Conservation (phyloP, 2,888 invertebrate species). For the Leptura quadrifasciata region DNA sequence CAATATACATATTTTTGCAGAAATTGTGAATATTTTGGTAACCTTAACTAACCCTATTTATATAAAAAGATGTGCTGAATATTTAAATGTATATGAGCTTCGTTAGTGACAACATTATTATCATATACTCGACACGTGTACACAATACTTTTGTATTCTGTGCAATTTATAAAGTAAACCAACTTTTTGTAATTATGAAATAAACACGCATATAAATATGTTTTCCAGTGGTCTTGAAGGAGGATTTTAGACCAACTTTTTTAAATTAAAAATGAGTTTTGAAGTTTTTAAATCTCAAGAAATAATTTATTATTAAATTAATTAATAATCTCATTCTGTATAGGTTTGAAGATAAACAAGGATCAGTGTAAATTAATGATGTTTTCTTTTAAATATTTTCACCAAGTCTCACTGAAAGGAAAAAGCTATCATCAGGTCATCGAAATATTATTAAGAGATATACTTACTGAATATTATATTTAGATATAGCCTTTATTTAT, state of each 20-base stretch:
- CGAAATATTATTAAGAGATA: no score
- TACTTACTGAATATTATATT: no score
- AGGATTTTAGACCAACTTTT: not conserved
- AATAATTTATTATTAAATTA: no score
- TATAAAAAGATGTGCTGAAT: not conserved
- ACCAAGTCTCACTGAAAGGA: no score
- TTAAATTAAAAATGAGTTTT: not conserved
- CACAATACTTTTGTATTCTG: not conserved
- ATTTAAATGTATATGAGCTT: constrained; percentile 14
- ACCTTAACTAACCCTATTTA: not conserved
- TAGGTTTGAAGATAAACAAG: not conserved
- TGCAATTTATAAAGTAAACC: not conserved
- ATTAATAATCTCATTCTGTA: not conserved
- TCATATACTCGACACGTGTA: not conserved
- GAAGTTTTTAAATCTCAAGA: not conserved
- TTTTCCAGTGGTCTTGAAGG: not conserved
- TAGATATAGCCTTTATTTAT: no score
- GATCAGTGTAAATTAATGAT: not conserved
- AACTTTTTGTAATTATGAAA: not conserved
- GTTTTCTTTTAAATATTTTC: not conserved
- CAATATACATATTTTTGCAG: not conserved
- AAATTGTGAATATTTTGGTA: not conserved
- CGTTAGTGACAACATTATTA: constrained; percentile 23
- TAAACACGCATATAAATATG: not conserved
- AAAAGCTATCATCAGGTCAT: no score